Base-by-base conservation (phyloP, 2,797 vertebrate genomes). In the Urosaurus nigricauda region DNA sequence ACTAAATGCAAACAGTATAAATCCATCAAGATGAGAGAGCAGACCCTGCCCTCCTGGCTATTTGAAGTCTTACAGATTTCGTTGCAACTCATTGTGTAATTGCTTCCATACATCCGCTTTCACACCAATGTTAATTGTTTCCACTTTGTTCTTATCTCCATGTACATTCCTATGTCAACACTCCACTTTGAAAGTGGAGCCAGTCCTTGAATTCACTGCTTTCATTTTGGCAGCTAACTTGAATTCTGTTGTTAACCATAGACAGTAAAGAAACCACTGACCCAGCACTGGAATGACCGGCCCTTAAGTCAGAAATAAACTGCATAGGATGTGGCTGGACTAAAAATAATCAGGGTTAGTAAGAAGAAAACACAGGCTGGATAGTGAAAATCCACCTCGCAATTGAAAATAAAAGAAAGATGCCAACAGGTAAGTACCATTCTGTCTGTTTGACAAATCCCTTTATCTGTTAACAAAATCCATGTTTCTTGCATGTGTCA, bases 391-490 rank as follows among this genome's bases (percentile, higher is more conserved):
- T 83, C 87, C 71, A 77, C 80, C 13, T 47, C 65, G 9, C 56
- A 75, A 53, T 6, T 83, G 80, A 88, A 77, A 75, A 65, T 56
- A 88, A 88, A 88, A 43, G 40, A 83, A 83, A 71, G 47, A 17
- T 56, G 75, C 47, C 21, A 71, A 87, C 17, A 63, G 70, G 40
- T 26, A 73, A 56, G 7, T 81, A 60, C 37, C 37, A 24, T 83
- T 63, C n/a, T 88, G 40, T 88, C 37, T 75, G 29, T 82, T 82
- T 74, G 71, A 75, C 71, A 83, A 88, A 88, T 88, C 80, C 58
- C 58, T 83, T 83, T 88, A 88, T 88, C 87, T 75, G 65, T 83
- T 83, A 77, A 83, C 80, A 83, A 79, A 82, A 83, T 77, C 80
- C 80, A 83, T 56, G 56, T 75, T 88, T 88, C 79, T 37, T 88